These are phyloP conservation scores for Drosophila biarmipes DNA, from an alignment of 1,140 invertebrate species.

Conservation along the genomic window DNA sequence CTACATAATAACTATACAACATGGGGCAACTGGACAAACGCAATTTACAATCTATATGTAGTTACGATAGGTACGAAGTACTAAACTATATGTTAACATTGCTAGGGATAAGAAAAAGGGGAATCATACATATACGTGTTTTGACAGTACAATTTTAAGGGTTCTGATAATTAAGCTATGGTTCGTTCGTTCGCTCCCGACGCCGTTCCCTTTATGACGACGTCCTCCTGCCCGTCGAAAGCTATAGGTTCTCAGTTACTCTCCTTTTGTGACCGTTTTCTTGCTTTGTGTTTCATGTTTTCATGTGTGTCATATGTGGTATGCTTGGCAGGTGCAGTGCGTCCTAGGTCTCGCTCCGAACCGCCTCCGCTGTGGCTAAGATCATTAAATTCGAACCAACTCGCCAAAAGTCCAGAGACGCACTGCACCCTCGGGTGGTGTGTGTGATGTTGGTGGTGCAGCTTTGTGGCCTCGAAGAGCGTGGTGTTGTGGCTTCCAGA, in stretches of 20 bases:
- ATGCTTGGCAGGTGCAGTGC: slow-evolving; percentile 10
- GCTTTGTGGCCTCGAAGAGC: slow-evolving; percentile 18
- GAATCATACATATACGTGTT: background rate
- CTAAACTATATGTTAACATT: slow-evolving; percentile 44
- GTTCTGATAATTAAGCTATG: slow-evolving; percentile 35
- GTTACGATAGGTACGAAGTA: slow-evolving; percentile 30
- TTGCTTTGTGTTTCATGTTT: slow-evolving; percentile 20
- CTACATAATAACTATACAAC: slow-evolving; percentile 33
- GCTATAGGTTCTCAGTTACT: slow-evolving; percentile 35
- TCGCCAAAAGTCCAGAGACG: slow-evolving; percentile 3
- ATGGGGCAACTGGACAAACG: slow-evolving; percentile 21
- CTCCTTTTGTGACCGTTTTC: slow-evolving; percentile 38
- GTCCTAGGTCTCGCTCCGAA: background rate
- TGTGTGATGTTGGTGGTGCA: slow-evolving; percentile 16
- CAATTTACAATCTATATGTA: slow-evolving; percentile 48
- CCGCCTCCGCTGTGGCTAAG: background rate
- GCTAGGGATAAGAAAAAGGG: slow-evolving; percentile 19
- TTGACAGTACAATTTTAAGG: background rate
- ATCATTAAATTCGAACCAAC: slow-evolving; percentile 23
- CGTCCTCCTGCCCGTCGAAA: slow-evolving; percentile 9
- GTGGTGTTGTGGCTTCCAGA: slow-evolving; percentile 5
- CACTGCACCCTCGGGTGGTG: slow-evolving; percentile 6
- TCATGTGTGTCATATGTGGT: slow-evolving; percentile 1
- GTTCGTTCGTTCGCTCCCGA: slow-evolving; percentile 2
- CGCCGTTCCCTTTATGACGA: background rate